phyloP scores from a whole-genome alignment of 2,888 invertebrate species.

The Heliconius charithonia region DNA sequence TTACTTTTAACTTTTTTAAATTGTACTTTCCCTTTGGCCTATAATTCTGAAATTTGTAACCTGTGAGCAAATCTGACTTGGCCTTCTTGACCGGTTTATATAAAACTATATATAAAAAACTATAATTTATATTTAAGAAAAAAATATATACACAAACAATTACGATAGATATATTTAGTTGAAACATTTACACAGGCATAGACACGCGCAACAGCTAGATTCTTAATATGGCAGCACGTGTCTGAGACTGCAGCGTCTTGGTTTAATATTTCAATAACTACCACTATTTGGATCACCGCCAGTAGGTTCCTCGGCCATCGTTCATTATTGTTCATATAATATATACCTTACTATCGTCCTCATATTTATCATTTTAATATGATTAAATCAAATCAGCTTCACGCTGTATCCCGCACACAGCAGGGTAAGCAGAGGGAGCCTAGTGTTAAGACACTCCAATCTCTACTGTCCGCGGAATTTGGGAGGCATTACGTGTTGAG shows the following conservation, averaged over 20 bases:
- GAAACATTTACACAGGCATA: slow-evolving; percentile 8
- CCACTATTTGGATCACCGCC: slow-evolving; percentile 75
- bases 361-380: slow-evolving; percentile 14
- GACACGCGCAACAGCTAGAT: slow-evolving; percentile 9
- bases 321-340: slow-evolving; percentile 50
- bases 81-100: too few species aligned
- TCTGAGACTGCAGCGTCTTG: slow-evolving; percentile 78
- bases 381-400: not conserved
- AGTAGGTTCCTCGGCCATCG: slow-evolving; percentile 55
- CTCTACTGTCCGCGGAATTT: too few species aligned
- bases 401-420: too few species aligned
- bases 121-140: not conserved
- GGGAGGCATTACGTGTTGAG: too few species aligned
- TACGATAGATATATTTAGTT: slow-evolving; percentile 6
- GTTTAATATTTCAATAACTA: slow-evolving; percentile 83
- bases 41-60: too few species aligned
- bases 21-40: too few species aligned
- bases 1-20: too few species aligned
- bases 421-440: too few species aligned
- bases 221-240: slow-evolving; percentile 61
- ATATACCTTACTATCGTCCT: slow-evolving; percentile 10
- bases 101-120: too few species aligned
- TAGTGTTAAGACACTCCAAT: too few species aligned
- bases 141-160: not conserved
- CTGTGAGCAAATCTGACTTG: too few species aligned